Evolutionary conservation across 2,888 invertebrate genomes (phyloP), one percentile per base, ranked within the genome.

Genomic region (Microplitis deprimator): DNA sequence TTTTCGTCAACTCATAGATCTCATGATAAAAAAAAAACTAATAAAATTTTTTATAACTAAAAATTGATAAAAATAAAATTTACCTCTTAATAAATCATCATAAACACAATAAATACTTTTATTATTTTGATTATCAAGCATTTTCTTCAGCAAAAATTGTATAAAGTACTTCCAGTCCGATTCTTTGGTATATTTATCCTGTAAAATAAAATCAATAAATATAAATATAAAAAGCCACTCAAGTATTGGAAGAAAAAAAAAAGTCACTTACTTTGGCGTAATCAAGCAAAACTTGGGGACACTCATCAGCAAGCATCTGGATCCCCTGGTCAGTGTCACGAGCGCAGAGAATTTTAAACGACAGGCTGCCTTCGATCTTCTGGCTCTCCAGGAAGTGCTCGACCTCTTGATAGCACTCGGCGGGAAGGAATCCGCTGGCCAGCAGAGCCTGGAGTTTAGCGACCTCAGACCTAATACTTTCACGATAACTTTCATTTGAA

Each of bases 261-360:
- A 50, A 60, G 0, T 29, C 6, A 68, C 64, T 85, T 86, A 94
- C 94, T 91, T 94, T 93, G 68, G 93, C 93, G 86, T 93, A 94
- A 76, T 93, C 92, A 81, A 94, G 89, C 41, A 94, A 86, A 83
- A 92, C 92, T 81, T 92, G 92, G 0, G 94, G 94, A 81, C 92
- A 93, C 76, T 91, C 91, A 50, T 93, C 92, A 41, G 93, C 89
- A 81, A 94, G 87, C 81, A 93, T 90, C 76, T 90, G 87, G 1
- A 92, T 89, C n/a, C 84, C 86, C 89, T 68, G 91, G 91, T 86
- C 93, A 90, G 81, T 91, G 90, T 81, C 91, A 89, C 60, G 90
- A 88, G 85, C 91, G 86, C 83, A 92, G 85, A 82, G 91, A 87
- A 72, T 92, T 89, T 84, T 91, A 87, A 87, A 93, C 87, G 87